Evolutionary conservation across 2,888 invertebrate genomes (phyloP), one percentile per base, ranked within the genome.

Genomic region (Perithous albicinctus): DNA sequence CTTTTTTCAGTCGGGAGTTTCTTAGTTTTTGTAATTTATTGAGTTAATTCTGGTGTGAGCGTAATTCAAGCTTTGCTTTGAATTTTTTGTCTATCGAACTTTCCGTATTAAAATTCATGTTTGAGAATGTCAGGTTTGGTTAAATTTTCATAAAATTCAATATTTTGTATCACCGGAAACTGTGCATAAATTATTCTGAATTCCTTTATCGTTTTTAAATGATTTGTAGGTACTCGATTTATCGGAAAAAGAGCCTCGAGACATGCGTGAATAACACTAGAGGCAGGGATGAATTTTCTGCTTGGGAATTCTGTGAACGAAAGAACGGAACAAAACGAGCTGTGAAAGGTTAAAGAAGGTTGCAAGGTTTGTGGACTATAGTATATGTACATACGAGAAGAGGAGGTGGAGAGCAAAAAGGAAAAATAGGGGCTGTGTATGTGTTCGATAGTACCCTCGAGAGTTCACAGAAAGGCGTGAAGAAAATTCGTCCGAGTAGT

Each of bases 391-490:
- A 64, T 32, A 46, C 41, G 46, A 23, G 20, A 4, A 3, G 38
- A 23, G 26, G 61, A 20, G 23, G 20, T 18, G 69, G 51, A 69
- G 77, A 67, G 81, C 20, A 77, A 59, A 63, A 26, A 38, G 54
- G 41, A 43, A 74, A 77, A 59, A 80, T n/a, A 41, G 20, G 32
- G 29, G 46, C n/a, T 75, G 56, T 32, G 56, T 26, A 43, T 75
- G 56, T 72, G 80, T 48, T 82, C 41, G 82, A 82, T 82, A 61
- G 76, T 29, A 51, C 80, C 80, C 72, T 8, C n/a, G 76, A 63
- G 66, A 76, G 48, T 69, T 51, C 23, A 51, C 66, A 20, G 61
- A 67, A 72, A 54, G 66, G 76, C 72, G 72, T 61, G 66, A 80
- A 77, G 76, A 77, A 77, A 76, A 72, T 80, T 80, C 66, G 61